Evolutionary conservation across 2,113 vertebrate genomes (phyloP).

Genomic region (Rostratula benghalensis): DNA sequence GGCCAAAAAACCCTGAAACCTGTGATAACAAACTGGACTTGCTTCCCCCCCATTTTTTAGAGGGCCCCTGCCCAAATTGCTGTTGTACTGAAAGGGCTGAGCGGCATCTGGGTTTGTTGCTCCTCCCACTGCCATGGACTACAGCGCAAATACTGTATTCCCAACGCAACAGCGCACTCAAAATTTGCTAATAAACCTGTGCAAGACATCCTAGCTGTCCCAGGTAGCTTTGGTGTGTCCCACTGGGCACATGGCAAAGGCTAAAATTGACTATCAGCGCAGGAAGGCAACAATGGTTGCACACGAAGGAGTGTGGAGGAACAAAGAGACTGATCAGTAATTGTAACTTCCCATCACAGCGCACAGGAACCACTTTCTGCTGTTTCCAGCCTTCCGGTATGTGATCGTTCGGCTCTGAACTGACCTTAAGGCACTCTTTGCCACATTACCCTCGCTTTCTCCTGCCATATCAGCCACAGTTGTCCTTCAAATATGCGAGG

Average conservation of each 20-base stretch:
- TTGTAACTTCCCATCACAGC: not conserved
- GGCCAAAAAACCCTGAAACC: not conserved
- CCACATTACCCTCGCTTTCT: not conserved
- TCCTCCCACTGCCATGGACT: not conserved
- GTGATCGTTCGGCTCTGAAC: not conserved
- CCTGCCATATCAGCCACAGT: not conserved
- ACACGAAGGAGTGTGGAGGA: not conserved
- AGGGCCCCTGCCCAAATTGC: not conserved
- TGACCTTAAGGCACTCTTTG: not conserved
- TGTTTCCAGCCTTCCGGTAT: not conserved
- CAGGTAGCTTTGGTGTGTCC: not conserved
- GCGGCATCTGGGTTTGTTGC: not conserved
- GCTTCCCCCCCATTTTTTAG: rapidly evolving
- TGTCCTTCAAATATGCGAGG: slow-evolving; percentile 35
- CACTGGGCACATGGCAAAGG: not conserved
- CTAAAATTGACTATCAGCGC: not conserved
- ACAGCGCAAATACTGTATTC: not conserved
- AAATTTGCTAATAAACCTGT: not conserved
- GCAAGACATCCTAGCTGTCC: not conserved
- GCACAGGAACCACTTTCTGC: not conserved
- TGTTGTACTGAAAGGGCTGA: not conserved
- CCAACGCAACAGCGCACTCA: not conserved
- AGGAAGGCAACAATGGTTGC: not conserved
- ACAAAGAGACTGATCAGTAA: not conserved
- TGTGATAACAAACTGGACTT: not conserved